Evolutionary conservation across 2,888 invertebrate species (phyloP).

Genomic region (Papilio protenor): DNA sequence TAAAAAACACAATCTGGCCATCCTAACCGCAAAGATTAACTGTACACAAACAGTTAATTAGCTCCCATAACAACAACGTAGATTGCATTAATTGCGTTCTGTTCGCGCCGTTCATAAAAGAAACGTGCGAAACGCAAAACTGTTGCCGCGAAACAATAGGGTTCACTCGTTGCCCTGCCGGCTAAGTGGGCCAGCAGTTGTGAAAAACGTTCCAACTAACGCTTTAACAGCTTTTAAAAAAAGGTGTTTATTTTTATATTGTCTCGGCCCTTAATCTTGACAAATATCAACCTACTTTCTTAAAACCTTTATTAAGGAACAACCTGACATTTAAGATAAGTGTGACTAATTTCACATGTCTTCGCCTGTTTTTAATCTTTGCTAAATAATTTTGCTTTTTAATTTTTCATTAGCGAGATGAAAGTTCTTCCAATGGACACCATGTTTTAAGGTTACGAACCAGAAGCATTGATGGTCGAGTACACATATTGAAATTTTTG

Average conservation of each 20-base stretch:
- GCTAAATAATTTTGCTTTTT: neutral
- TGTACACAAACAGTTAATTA: constrained; percentile 35
- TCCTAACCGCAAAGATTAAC: neutral
- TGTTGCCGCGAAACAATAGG: constrained; percentile 38
- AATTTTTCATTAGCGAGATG: neutral
- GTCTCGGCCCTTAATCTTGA: constrained; percentile 20
- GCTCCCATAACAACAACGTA: constrained; percentile 16
- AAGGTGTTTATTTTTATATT: constrained; percentile 27
- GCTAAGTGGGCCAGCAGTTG: constrained; percentile 30
- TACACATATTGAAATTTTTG: too few species aligned
- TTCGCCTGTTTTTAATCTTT: constrained; percentile 11
- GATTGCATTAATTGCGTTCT: constrained; percentile 42
- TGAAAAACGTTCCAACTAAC: constrained; percentile 36
- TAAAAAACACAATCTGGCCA: too few species aligned
- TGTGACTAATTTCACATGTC: constrained; percentile 19
- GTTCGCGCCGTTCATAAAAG: constrained; percentile 34
- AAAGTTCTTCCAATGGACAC: neutral
- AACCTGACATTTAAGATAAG: constrained; percentile 15
- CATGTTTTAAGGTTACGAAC: too few species aligned
- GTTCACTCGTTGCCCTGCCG: constrained; percentile 22
- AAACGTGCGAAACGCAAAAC: constrained; percentile 39
- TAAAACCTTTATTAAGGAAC: constrained; percentile 17
- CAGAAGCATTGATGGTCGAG: too few species aligned
- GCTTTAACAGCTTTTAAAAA: constrained; percentile 10
- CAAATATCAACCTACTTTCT: constrained; percentile 15